phyloP scores from a whole-genome alignment of 1,140 invertebrate genomes.

The Orussus abietinus region DNA sequence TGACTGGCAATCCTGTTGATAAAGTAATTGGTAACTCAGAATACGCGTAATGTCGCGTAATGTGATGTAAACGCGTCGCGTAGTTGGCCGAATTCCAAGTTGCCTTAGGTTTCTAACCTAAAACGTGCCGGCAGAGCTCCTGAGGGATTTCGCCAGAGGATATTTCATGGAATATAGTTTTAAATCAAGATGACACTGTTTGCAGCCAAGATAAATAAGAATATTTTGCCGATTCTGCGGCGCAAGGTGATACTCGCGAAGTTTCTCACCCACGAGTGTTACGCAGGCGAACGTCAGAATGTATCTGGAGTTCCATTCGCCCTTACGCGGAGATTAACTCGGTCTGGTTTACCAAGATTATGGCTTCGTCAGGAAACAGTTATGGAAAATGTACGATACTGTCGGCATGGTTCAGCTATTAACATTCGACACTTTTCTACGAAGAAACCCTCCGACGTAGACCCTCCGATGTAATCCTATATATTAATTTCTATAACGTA shows the following conservation, averaged over 20 bases:
- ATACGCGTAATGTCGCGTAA: too few relatives aligned
- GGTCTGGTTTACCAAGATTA: conserved; percentile 21
- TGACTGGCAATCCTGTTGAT: too few relatives aligned
- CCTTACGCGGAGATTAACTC: not conserved
- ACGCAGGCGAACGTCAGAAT: conserved; percentile 3
- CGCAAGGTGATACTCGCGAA: not conserved
- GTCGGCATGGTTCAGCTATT: conserved; percentile 14
- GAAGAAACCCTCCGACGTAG: conserved; percentile 26
- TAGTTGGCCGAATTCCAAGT: too few relatives aligned
- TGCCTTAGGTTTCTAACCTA: too few relatives aligned
- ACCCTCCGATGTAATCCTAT: conserved; percentile 26
- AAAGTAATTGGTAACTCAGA: too few relatives aligned
- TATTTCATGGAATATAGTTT: conserved; percentile 10
- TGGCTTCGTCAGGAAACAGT: conserved; percentile 5
- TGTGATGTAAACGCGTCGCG: too few relatives aligned
- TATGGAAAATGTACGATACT: conserved; percentile 6
- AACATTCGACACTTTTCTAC: conserved; percentile 30
- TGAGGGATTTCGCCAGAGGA: too few relatives aligned
- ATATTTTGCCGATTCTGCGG: conserved; percentile 23
- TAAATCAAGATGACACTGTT: conserved; percentile 18
- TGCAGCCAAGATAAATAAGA: conserved; percentile 22
- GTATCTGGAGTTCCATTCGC: not conserved
- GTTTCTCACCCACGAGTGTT: not conserved
- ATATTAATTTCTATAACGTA: conserved; percentile 2
- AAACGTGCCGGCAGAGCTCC: too few relatives aligned